phyloP scores from a whole-genome alignment of 2,888 invertebrate genomes.

The Mesopsocus fuscifrons region DNA sequence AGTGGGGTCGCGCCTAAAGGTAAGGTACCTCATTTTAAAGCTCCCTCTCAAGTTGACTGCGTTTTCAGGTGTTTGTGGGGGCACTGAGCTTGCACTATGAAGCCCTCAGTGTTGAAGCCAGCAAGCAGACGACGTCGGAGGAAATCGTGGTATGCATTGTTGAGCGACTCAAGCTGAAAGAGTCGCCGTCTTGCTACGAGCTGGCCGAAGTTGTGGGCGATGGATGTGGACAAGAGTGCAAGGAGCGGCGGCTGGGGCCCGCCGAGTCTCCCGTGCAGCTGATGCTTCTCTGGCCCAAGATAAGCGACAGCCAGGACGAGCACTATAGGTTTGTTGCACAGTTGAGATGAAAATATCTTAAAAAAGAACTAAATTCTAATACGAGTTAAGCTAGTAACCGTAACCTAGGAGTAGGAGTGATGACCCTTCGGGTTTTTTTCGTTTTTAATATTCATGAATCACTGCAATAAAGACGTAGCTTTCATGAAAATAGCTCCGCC shows the following conservation, averaged over 20 bases:
- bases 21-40: no score
- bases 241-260: conserved; percentile 70
- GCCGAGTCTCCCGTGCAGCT: conserved; percentile 64
- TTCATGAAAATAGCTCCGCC: no score
- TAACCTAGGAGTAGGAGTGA: no score
- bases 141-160: conserved; percentile 82
- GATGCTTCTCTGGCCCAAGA: conserved; percentile 66
- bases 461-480: no score
- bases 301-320: conserved; percentile 27
- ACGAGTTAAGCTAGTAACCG: no score
- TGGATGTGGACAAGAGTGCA: conserved; percentile 74
- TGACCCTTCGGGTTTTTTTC: no score
- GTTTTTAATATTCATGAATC: no score
- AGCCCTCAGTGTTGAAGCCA: conserved; percentile 75
- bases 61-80: conserved; percentile 68
- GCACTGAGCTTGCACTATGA: conserved; percentile 75
- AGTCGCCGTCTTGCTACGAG: conserved; percentile 45
- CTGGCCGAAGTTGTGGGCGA: conserved; percentile 76
- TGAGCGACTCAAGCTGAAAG: conserved; percentile 42
- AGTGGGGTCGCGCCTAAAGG: no score
- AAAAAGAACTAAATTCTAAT: background rate
- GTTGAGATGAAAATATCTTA: background rate
- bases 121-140: conserved; percentile 78
- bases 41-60: no score
- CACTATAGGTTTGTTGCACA: conserved; percentile 25